A percentile compares a stretch with the other conserved stretches of the same genome.
Conservation (phyloP, 2,888 invertebrate genomes). For the Chironomus riparius region DNA sequence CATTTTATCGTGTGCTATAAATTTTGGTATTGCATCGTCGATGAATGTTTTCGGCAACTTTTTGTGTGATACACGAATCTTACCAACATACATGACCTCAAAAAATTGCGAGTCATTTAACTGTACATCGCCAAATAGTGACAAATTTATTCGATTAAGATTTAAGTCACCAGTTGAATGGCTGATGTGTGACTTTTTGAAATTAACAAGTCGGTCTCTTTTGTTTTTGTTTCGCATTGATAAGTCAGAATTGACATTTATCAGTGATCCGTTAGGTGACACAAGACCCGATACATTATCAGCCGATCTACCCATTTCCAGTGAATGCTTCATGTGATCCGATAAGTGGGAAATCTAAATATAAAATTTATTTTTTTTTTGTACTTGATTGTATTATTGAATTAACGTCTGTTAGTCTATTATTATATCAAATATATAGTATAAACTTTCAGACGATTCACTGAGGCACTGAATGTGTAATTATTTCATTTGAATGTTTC, state of each 20-base stretch:
- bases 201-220: conserved; percentile 32
- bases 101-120: conserved; percentile 84
- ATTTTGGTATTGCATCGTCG: conserved; percentile 81
- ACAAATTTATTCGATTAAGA: conserved; percentile 33
- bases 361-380: too few species aligned
- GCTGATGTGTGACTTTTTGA: conserved; percentile 43
- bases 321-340: background rate
- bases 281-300: background rate
- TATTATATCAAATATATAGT: too few species aligned
- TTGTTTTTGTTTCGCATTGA: background rate
- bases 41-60: conserved; percentile 82
- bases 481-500: too few species aligned
- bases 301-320: background rate
- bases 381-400: too few species aligned
- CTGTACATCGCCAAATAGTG: conserved; percentile 55
- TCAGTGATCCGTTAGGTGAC: too few species aligned
- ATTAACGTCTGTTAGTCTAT: background rate
- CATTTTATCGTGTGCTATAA: conserved; percentile 68
- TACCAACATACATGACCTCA: conserved; percentile 84
- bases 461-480: too few species aligned
- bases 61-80: conserved; percentile 77
- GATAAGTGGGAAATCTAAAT: conserved; percentile 4
- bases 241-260: too few species aligned
- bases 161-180: conserved; percentile 47
- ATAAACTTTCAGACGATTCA: too few species aligned